Conservation (phyloP, 2,113 vertebrate species). For the Hydrochoerus hydrochaeris region DNA sequence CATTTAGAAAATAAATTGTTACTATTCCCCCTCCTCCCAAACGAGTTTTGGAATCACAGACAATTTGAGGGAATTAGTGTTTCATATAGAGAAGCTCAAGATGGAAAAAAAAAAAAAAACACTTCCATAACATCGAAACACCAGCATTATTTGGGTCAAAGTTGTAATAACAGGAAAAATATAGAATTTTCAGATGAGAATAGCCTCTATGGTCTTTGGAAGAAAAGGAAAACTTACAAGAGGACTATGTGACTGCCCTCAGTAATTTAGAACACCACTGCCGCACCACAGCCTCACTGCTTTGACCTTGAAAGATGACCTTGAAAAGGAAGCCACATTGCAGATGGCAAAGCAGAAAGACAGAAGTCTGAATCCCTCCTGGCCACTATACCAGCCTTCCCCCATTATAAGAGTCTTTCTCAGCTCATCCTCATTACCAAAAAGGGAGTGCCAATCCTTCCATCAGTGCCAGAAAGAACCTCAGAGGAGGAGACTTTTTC, state of each 20-base stretch:
- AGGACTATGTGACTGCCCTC: not conserved
- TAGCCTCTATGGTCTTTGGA: not conserved
- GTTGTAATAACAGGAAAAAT: not conserved
- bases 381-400: not conserved
- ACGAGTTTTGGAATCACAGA: slow-evolving; percentile 27
- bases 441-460: not conserved
- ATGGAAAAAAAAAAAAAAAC: not conserved
- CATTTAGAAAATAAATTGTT: slow-evolving; percentile 11
- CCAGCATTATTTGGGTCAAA: not conserved
- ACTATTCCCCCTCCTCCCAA: not conserved
- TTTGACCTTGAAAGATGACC: too few species aligned
- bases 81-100: not conserved
- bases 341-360: not conserved
- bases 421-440: not conserved
- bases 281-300: not conserved
- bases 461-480: not conserved
- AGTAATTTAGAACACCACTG: slow-evolving; percentile 18
- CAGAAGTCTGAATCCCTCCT: not conserved
- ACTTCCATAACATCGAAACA: not conserved
- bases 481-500: not conserved
- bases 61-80: not conserved
- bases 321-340: not conserved
- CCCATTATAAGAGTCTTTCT: not conserved
- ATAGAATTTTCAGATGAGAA: not conserved
- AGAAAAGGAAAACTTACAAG: not conserved